Evolutionary conservation across 2,113 vertebrate species (phyloP).

Genomic region (Caloenas nicobarica): DNA sequence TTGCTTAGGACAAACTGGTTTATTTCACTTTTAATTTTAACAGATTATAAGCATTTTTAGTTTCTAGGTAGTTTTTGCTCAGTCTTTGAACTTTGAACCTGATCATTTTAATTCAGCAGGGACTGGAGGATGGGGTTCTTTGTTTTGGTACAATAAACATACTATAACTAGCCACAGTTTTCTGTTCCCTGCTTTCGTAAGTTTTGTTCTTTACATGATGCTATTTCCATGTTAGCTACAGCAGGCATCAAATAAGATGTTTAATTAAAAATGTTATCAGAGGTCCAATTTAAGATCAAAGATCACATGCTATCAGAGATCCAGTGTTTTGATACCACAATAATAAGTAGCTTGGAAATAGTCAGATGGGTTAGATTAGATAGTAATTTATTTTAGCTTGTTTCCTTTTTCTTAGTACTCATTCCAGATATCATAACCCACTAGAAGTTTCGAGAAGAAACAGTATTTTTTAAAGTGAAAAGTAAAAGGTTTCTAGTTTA

Average conservation of each 20-base stretch:
- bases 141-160: neutral
- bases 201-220: neutral
- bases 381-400: constrained; percentile 30
- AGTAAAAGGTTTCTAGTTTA: constrained; percentile 48
- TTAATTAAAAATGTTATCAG: constrained; percentile 52
- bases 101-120: neutral
- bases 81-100: neutral
- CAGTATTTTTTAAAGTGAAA: constrained; percentile 53
- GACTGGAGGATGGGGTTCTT: neutral
- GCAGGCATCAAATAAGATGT: constrained; percentile 26
- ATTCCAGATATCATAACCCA: constrained; percentile 21
- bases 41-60: neutral
- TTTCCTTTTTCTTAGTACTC: constrained; percentile 30
- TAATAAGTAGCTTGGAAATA: constrained; percentile 27
- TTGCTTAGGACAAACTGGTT: neutral
- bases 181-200: neutral
- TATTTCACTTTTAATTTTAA: neutral
- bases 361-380: constrained; percentile 50
- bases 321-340: neutral
- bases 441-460: constrained; percentile 50
- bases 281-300: constrained; percentile 29
- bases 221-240: constrained; percentile 26
- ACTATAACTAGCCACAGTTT: neutral
- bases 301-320: constrained; percentile 43
- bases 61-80: neutral